Percentiles rank a stretch among this genome's conserved stretches.
phyloP scores from a whole-genome alignment of 1,140 invertebrate genomes.

The Ruditapes philippinarum region DNA sequence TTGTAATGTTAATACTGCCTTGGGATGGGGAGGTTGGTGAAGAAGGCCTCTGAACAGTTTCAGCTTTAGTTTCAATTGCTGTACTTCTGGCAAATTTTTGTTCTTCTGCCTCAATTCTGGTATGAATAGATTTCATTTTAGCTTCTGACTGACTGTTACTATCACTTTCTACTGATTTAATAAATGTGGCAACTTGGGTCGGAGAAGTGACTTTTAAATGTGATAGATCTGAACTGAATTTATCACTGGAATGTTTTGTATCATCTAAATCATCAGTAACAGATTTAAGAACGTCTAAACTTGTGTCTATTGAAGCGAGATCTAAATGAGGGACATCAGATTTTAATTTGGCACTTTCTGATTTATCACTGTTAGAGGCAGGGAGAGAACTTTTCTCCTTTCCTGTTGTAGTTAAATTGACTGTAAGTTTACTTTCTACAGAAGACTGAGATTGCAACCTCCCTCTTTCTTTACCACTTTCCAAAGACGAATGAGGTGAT shows the following conservation, averaged over 20 bases:
- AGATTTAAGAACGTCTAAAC: slow-evolving; percentile 60
- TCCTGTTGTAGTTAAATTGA: slow-evolving; percentile 12
- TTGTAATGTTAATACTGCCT: slow-evolving; percentile 54
- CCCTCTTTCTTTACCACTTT: background rate
- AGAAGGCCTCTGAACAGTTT: slow-evolving; percentile 24
- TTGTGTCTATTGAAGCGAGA: slow-evolving; percentile 68
- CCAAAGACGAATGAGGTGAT: background rate
- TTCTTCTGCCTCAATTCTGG: background rate
- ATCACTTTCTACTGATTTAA: slow-evolving; percentile 62
- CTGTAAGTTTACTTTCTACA: slow-evolving; percentile 37
- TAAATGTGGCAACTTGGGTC: slow-evolving; percentile 59
- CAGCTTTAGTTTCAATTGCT: slow-evolving; percentile 19
- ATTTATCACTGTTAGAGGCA: background rate
- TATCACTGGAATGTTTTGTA: slow-evolving; percentile 2
- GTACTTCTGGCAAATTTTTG: background rate
- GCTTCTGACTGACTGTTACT: background rate
- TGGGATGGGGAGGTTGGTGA: background rate
- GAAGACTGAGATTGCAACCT: slow-evolving; percentile 38
- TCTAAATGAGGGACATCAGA: slow-evolving; percentile 49
- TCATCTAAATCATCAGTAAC: slow-evolving; percentile 60
- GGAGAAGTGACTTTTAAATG: slow-evolving; percentile 62
- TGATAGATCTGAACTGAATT: slow-evolving; percentile 43
- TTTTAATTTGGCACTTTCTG: slow-evolving; percentile 42
- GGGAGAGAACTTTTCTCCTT: background rate
- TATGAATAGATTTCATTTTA: background rate